Percentiles rank a stretch among this genome's conserved stretches.
These are phyloP conservation scores for Andrena minutula DNA, from an alignment of 2,888 invertebrate species.

Conservation along the genomic window DNA sequence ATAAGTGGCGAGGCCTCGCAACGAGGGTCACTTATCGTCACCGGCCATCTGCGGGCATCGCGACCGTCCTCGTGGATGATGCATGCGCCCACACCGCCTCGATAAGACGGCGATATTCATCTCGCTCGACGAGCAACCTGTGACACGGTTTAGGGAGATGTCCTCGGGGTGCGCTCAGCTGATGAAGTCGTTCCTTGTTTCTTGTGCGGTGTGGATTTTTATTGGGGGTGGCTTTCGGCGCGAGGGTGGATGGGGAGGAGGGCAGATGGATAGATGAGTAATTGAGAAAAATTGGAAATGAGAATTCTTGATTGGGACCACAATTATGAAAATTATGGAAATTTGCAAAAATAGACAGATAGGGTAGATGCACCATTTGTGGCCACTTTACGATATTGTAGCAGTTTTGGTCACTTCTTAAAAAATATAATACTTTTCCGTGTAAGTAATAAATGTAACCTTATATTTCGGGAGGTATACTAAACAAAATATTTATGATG, in stretches of 20 bases:
- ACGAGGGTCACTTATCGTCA: slow-evolving; percentile 68
- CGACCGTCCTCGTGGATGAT: slow-evolving; percentile 32
- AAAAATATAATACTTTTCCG: too few relatives aligned
- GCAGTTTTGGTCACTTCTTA: too few relatives aligned
- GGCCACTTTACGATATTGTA: too few relatives aligned
- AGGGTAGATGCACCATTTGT: too few relatives aligned
- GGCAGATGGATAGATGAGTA: too few relatives aligned
- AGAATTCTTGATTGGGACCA: neutral
- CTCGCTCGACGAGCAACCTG: neutral
- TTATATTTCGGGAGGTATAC: too few relatives aligned
- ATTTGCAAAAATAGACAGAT: neutral
- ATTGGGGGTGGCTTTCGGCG: too few relatives aligned
- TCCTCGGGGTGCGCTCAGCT: neutral
- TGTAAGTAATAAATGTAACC: too few relatives aligned
- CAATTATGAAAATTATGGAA: neutral
- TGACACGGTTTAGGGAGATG: slow-evolving; percentile 1
- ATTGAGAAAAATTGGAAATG: neutral
- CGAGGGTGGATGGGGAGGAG: too few relatives aligned
- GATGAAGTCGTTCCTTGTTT: neutral
- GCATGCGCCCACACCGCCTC: slow-evolving; percentile 29
- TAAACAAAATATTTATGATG: too few relatives aligned
- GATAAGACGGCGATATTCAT: slow-evolving; percentile 52
- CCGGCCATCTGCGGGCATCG: slow-evolving; percentile 59
- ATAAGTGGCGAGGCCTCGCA: slow-evolving; percentile 56
- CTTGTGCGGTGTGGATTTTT: too few relatives aligned